Evolutionary conservation across 2,888 invertebrate species (phyloP), one percentile per base, ranked within the genome.

Genomic region (Sarcophaga caerulescens): DNA sequence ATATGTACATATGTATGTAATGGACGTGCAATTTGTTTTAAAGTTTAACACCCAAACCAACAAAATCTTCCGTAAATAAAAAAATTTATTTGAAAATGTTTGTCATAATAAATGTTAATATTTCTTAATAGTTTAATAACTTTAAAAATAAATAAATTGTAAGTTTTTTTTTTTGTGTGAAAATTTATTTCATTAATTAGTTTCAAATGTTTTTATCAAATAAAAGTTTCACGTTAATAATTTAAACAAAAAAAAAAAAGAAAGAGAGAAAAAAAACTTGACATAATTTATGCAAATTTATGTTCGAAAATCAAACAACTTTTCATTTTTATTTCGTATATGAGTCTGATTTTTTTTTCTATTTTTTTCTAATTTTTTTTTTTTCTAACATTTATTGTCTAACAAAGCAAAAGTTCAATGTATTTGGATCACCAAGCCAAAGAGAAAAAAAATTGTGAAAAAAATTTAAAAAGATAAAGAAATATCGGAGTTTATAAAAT

Each of bases 231-330:
- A 52, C 3, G 52, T 52, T 17, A 52, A 52, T 52, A 52, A 52
- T 52, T 52, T 52, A 52, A 52, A 35, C 35, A 8, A 2, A 35
- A 10, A 35, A 35, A 35, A 35, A 10, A 35, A 0, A 10, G 10
- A 10, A 1, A 25, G 4, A 25, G 25, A 25, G n/a, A 25, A 35
- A 35, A 12, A 52, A 60, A 17, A 60, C n/a, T 60, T 60, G 21
- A 21, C 60, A 21, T 60, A 60, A 21, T 60, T 60, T 60, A 60
- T 60, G 60, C 21, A 60, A 60, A 60, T 60, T 60, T 60, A 60
- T 60, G 60, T 60, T 19, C 10, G 35, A 60, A 19, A 60, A 60
- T 60, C 21, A 60, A 60, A 60, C 60, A 60, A 60, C 60, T 60
- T 60, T 52, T 60, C 60, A 60, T 60, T 19, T 60, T 19, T 17